These are phyloP conservation scores for Xestia c-nigrum DNA, from an alignment of 2,888 invertebrate genomes.

Conservation along the genomic window DNA sequence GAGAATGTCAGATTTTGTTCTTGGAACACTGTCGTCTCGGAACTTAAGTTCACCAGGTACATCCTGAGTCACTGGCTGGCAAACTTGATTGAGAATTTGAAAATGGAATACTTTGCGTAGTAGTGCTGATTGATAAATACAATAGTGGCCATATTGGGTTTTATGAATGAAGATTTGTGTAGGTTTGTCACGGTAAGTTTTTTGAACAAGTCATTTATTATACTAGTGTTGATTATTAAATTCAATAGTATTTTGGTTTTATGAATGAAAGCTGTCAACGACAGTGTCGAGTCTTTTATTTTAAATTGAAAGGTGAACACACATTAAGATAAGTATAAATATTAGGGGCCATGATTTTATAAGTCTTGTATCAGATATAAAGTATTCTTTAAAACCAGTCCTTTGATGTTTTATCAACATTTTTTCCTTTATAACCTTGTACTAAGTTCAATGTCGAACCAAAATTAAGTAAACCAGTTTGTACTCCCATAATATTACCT, in stretches of 20 bases:
- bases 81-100: constrained; percentile 39
- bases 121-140: constrained; percentile 22
- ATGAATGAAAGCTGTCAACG: constrained; percentile 10
- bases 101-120: constrained; percentile 35
- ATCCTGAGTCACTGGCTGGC: constrained; percentile 60
- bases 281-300: neutral
- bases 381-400: constrained; percentile 31
- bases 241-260: constrained; percentile 13
- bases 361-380: neutral
- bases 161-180: constrained; percentile 43
- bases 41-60: constrained; percentile 56
- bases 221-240: constrained; percentile 17
- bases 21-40: constrained; percentile 70
- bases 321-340: neutral
- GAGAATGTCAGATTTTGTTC: constrained; percentile 72
- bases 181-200: neutral
- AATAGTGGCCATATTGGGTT: constrained; percentile 35
- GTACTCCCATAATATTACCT: constrained; percentile 11
- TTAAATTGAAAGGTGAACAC: neutral
- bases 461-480: constrained; percentile 63
- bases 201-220: neutral
- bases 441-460: constrained; percentile 68
- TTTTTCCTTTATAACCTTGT: constrained; percentile 60
- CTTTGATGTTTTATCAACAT: constrained; percentile 36
- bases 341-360: constrained; percentile 8